Evolutionary conservation across 2,797 vertebrate genomes (phyloP).

Genomic region (Scolopax rusticola): DNA sequence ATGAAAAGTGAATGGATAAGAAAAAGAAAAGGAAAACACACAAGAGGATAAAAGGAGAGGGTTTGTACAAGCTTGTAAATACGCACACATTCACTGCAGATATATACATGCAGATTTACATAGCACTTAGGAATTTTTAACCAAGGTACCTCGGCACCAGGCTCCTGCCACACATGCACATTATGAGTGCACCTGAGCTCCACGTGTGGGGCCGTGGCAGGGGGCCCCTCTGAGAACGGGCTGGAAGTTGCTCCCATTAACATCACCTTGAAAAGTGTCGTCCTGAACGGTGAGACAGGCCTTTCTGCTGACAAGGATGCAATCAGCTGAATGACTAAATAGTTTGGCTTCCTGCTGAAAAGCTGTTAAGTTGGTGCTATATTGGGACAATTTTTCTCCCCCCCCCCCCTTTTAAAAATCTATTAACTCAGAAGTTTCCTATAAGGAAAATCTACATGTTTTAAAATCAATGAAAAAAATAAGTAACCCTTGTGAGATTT

Average conservation of each 20-base stretch:
- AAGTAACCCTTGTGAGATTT: neutral
- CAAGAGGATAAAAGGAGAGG: neutral
- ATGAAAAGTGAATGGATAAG: neutral
- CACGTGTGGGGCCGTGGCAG: neutral
- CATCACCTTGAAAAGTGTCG: slow-evolving; percentile 27
- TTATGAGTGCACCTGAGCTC: neutral
- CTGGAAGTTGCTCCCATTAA: neutral
- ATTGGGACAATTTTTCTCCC: neutral
- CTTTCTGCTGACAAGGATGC: neutral
- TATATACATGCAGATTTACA: neutral
- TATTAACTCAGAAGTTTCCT: neutral
- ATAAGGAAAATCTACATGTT: neutral
- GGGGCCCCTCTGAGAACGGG: neutral
- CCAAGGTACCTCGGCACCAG: neutral
- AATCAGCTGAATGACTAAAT: slow-evolving; percentile 31
- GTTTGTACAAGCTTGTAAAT: neutral
- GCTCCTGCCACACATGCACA: neutral
- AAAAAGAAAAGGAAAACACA: neutral
- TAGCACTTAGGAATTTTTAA: neutral
- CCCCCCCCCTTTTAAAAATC: no score
- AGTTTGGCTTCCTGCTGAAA: neutral
- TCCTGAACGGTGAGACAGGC: neutral
- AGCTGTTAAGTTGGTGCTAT: neutral
- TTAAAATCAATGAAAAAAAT: neutral
- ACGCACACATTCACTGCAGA: neutral